phyloP scores from a whole-genome alignment of 2,113 vertebrate species.

The Girardinichthys multiradiatus region DNA sequence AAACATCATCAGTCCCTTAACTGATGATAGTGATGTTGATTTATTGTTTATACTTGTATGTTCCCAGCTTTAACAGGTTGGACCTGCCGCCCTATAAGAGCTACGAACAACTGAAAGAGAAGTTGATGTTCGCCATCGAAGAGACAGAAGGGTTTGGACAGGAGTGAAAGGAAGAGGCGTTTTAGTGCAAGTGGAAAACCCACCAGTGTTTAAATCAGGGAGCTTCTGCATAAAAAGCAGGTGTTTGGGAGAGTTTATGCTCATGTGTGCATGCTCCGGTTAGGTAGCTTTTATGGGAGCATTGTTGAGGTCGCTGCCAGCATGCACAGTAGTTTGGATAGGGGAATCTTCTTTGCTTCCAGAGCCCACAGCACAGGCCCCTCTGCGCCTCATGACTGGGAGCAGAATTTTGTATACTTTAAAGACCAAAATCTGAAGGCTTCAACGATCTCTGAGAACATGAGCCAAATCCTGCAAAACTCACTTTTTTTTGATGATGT shows the following conservation, averaged over 20 bases:
- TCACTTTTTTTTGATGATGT: conserved; percentile 32
- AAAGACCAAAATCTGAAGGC: conserved; percentile 45
- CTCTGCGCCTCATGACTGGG: not conserved
- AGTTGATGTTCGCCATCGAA: conserved; percentile 97
- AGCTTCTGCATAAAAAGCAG: conserved; percentile 21
- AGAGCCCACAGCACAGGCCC: conserved; percentile 24
- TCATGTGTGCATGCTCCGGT: conserved; percentile 19
- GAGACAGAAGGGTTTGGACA: conserved; percentile 99
- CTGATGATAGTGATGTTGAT: not conserved
- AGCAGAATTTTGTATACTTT: conserved; percentile 5
- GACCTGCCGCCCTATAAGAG: conserved; percentile 98
- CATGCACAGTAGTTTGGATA: conserved; percentile 28
- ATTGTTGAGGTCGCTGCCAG: conserved; percentile 15
- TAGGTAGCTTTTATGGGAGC: conserved; percentile 8
- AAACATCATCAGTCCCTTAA: not conserved
- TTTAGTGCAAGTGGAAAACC: not conserved
- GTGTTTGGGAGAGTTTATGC: conserved; percentile 10
- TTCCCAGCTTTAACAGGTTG: conserved; percentile 92
- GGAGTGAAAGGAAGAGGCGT: conserved; percentile 77
- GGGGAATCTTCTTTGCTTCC: not conserved
- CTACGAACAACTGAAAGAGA: conserved; percentile 97
- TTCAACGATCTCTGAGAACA: conserved; percentile 54
- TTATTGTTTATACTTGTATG: not conserved
- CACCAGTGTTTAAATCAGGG: conserved; percentile 61
- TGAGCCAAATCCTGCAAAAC: conserved; percentile 42